Evolutionary conservation across 2,888 invertebrate species (phyloP).

Genomic region (Philaethria dido): DNA sequence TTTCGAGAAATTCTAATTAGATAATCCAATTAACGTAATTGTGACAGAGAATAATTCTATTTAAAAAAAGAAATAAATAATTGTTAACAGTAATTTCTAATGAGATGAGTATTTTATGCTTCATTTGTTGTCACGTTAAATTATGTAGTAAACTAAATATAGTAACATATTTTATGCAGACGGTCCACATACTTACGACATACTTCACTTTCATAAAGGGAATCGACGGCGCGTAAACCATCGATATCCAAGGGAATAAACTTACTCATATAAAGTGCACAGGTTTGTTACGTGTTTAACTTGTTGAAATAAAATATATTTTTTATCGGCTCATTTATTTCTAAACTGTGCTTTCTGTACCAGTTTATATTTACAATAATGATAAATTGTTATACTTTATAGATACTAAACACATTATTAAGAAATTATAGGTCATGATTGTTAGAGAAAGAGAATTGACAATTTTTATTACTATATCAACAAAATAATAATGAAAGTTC

Average conservation of each 20-base stretch:
- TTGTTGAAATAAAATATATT: slow-evolving; percentile 29
- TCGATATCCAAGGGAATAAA: slow-evolving; percentile 50
- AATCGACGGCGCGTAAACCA: slow-evolving; percentile 63
- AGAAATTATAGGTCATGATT: slow-evolving; percentile 12
- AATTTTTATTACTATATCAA: slow-evolving; percentile 1
- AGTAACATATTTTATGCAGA: slow-evolving; percentile 43
- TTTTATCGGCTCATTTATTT: slow-evolving; percentile 5
- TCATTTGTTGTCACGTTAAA: slow-evolving; percentile 41
- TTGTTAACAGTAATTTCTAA: not conserved
- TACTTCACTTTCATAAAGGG: slow-evolving; percentile 60
- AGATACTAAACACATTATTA: not conserved
- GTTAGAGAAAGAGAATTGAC: slow-evolving; percentile 12
- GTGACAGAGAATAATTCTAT: not conserved
- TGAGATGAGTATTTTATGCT: slow-evolving; percentile 18
- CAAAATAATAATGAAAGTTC: slow-evolving; percentile 15
- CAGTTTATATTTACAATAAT: not conserved
- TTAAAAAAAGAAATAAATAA: not conserved
- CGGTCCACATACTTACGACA: slow-evolving; percentile 45
- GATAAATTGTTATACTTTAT: not conserved
- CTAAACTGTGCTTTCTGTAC: not conserved
- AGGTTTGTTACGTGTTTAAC: slow-evolving; percentile 36
- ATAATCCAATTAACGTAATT: slow-evolving; percentile 18
- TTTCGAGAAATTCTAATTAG: slow-evolving; percentile 1
- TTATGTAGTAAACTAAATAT: slow-evolving; percentile 44
- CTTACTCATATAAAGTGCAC: slow-evolving; percentile 43